Base-by-base conservation (phyloP, 1,140 invertebrate genomes). In the Helicoverpa zea region DNA sequence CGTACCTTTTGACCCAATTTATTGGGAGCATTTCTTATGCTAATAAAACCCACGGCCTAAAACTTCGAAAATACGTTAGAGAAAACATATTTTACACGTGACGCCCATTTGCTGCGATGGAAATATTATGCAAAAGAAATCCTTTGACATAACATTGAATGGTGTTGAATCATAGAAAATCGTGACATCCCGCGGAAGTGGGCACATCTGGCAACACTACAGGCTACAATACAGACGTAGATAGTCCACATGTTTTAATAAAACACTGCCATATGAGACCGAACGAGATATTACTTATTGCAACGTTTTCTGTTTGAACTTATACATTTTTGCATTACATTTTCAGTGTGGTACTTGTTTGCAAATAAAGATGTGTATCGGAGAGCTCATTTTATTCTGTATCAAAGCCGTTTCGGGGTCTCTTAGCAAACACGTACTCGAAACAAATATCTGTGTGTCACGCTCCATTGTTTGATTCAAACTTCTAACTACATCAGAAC, bases 241-340 rank as follows among this genome's bases (percentile, higher is more conserved):
- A 77, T 49, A 64, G 43, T 51, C 59, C 74, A 52, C 59, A 77
- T 77, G 59, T 77, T 77, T 75, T 64, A 77, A 64, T 77, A 77
- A 77, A 77, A 63, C 74, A 77, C 4, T 64, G 43, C 74, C 74
- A 77, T 64, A 61, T 77, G 74, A 77, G 74, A 10, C 59, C 16
- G 58, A 63, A 76, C 49, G 13, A 51, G 35, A 75, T 23, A 74
- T 54, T 76, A 76, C 58, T 76, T 76, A 56, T 63, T 49, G 47
- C 49, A 52, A 59, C 64, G 49, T 52, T 64, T 52, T 77, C 18
- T 64, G 47, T 23, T 43, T 77, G 13, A 64, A 63, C 35, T 52
- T 61, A 77, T 52, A 51, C 58, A 52, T 64, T 61, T 43, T 64
- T 64, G 18, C 47, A 77, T 63, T 63, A 64, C 47, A 35, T 77